Evolutionary conservation across 1,140 invertebrate genomes (phyloP).

Genomic region (Meteorus sp.): DNA sequence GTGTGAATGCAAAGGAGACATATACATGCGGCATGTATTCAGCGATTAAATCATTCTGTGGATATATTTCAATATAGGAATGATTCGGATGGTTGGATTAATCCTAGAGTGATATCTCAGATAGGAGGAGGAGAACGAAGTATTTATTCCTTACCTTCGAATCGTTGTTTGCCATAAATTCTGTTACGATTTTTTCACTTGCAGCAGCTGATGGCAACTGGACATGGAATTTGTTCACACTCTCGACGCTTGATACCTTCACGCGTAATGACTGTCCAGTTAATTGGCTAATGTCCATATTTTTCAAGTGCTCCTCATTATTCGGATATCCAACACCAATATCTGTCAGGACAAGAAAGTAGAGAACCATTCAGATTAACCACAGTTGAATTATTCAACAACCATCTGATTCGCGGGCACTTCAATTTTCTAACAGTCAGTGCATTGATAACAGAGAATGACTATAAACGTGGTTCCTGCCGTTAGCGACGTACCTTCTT

Average conservation of each 20-base stretch:
- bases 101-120: background rate
- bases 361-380: too few species aligned
- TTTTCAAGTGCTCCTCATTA: slow-evolving; percentile 11
- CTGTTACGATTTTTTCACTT: slow-evolving; percentile 37
- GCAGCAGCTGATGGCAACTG: slow-evolving; percentile 45
- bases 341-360: slow-evolving; percentile 14
- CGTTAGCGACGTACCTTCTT: background rate
- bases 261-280: slow-evolving; percentile 48
- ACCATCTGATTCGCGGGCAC: too few species aligned
- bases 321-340: slow-evolving; percentile 4
- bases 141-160: slow-evolving; percentile 35
- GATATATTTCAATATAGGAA: too few species aligned
- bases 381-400: background rate
- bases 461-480: background rate
- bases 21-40: too few species aligned
- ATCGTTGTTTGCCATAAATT: slow-evolving; percentile 43
- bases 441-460: background rate
- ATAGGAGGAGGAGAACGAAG: background rate
- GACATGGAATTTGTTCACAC: slow-evolving; percentile 49
- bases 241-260: slow-evolving; percentile 46
- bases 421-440: too few species aligned
- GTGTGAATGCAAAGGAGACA: too few species aligned
- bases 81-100: too few species aligned
- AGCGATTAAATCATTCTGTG: too few species aligned
- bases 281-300: slow-evolving; percentile 48